phyloP scores from a whole-genome alignment of 2,797 vertebrate genomes.

The Enteromius trimaculatus region DNA sequence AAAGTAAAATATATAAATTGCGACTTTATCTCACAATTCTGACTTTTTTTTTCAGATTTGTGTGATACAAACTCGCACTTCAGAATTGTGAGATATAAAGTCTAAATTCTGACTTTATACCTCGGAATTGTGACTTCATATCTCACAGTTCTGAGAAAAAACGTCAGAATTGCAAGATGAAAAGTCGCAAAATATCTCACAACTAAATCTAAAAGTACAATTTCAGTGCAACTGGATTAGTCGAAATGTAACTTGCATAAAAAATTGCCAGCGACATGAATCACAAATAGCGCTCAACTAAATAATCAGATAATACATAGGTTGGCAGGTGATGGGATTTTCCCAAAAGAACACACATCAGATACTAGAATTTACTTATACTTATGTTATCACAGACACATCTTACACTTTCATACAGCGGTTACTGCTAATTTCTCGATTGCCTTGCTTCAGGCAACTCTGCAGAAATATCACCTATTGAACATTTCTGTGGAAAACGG shows the following conservation, averaged over 20 bases:
- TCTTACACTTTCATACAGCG: neutral
- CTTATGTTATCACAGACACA: neutral
- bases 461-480: neutral
- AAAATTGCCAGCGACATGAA: neutral
- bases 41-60: too few species aligned
- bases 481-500: neutral
- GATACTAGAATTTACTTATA: neutral
- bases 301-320: slow-evolving; percentile 12
- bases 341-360: neutral
- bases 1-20: too few species aligned
- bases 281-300: neutral
- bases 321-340: neutral
- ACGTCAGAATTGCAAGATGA: too few species aligned
- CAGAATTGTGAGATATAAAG: too few species aligned
- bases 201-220: neutral
- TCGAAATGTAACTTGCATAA: neutral
- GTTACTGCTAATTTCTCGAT: neutral
- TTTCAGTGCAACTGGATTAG: neutral
- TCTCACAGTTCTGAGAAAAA: too few species aligned
- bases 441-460: neutral
- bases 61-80: too few species aligned
- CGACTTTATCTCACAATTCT: too few species aligned
- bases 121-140: too few species aligned
- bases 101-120: too few species aligned
- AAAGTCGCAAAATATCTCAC: too few species aligned